phyloP scores from a whole-genome alignment of 2,113 vertebrate genomes.

The Atlantisia rogersi region DNA sequence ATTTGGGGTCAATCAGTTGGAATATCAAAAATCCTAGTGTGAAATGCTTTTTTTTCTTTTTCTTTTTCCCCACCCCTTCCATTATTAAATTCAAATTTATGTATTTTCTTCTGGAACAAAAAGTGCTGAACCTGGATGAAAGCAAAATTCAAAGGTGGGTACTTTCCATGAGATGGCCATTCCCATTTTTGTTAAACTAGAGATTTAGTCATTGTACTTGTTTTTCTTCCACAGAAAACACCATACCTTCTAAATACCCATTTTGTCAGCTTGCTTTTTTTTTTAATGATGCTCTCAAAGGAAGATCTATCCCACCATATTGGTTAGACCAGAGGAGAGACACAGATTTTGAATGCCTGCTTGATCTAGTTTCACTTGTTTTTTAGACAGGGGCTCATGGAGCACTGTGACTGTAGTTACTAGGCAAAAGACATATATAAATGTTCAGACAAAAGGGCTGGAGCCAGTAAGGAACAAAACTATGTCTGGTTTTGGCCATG shows the following conservation, averaged over 20 bases:
- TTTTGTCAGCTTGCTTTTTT: not conserved
- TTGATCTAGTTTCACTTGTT: not conserved
- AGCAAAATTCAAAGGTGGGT: not conserved
- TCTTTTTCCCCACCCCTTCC: no score
- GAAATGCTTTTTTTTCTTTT: not conserved
- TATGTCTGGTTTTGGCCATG: not conserved
- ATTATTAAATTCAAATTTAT: not conserved
- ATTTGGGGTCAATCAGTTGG: not conserved
- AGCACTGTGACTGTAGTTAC: not conserved
- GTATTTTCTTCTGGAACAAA: not conserved
- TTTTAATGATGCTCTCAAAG: not conserved
- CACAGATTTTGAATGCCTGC: not conserved
- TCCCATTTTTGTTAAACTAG: not conserved
- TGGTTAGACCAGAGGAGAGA: not conserved
- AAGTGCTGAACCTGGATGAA: not conserved
- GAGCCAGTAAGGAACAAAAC: constrained; percentile 26
- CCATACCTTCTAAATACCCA: not conserved
- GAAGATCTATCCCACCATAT: not conserved
- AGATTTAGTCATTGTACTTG: not conserved
- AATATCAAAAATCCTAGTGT: not conserved
- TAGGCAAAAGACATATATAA: not conserved
- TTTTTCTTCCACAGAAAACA: not conserved
- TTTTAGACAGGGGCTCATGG: not conserved
- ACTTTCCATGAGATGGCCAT: not conserved
- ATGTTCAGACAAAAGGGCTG: not conserved